Evolutionary conservation across 2,888 invertebrate species (phyloP), one percentile per base, ranked within the genome.

Genomic region (Camponotus fellah): DNA sequence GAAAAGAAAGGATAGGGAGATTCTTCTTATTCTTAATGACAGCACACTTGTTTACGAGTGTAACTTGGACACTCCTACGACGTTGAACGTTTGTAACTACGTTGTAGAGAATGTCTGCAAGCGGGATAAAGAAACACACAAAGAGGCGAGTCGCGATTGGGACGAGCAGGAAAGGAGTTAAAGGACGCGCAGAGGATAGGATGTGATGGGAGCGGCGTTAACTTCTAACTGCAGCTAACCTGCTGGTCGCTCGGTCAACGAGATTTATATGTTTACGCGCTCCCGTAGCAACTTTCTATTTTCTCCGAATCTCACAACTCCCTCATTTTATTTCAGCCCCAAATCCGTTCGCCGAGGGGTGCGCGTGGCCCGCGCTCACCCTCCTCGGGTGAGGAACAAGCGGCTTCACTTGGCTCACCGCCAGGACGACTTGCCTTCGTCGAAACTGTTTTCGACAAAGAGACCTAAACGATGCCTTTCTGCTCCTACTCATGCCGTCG

Each of bases 231-330:
- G 88, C 90, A 90, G 86, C 91, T 84, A 89, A 88, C 88, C 85
- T 69, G 83, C 79, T 62, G 79, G 40, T 60, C 69, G 43, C 74
- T 53, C 85, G 88, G 85, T 86, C 84, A 88, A 84, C 85, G 90
- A 92, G 93, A 94, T 94, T 94, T 94, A 94, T 94, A 93, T 94
- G 94, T 94, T 94, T 94, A 94, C 94, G 93, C 92, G 94, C 89
- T 92, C 87, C 92, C 92, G 91, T 92, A 90, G 93, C 90, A 93
- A 94, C 93, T 93, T 94, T 94, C 92, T 93, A 92, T 92, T 92
- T 92, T 92, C 91, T 92, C 90, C 87, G 90, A 91, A 89, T 91
- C 32, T 32, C 87, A 88, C 91, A 88, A 87, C 87, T 89, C 86
- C 86, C 90, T 88, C 89, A 89, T 92, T 93, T 93, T 92, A 92